Percentiles rank a stretch among this genome's conserved stretches.
Evolutionary conservation across 2,113 vertebrate genomes (phyloP).

Genomic region (Okapia johnstoni): DNA sequence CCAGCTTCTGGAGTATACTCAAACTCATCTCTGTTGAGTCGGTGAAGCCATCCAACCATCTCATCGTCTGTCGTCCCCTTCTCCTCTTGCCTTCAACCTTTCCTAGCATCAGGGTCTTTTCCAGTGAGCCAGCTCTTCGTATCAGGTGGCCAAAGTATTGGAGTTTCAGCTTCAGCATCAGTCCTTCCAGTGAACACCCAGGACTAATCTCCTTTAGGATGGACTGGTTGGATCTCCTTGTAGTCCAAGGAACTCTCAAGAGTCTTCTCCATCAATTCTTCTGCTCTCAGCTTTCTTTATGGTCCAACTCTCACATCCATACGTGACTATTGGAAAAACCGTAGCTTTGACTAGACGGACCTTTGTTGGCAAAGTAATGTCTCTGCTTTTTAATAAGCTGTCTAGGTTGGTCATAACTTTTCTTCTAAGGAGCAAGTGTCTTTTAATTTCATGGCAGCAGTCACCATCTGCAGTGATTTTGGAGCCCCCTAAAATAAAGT

Average conservation of each 20-base stretch:
- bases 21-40: rapidly evolving
- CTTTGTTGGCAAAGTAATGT: background rate
- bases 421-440: background rate
- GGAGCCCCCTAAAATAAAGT: background rate
- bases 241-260: background rate
- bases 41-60: background rate
- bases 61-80: background rate
- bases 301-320: background rate
- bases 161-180: background rate
- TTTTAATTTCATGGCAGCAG: background rate
- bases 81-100: background rate
- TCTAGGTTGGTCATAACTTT: background rate
- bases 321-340: background rate
- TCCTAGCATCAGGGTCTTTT: background rate
- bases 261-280: background rate
- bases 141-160: background rate
- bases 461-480: background rate
- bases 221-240: background rate
- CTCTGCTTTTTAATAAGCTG: background rate
- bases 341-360: background rate
- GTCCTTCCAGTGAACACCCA: background rate
- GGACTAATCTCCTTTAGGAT: background rate
- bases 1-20: background rate
- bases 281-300: background rate
- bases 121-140: background rate